Evolutionary conservation across 1,140 invertebrate genomes (phyloP).

Genomic region (Chrysopa pallens): DNA sequence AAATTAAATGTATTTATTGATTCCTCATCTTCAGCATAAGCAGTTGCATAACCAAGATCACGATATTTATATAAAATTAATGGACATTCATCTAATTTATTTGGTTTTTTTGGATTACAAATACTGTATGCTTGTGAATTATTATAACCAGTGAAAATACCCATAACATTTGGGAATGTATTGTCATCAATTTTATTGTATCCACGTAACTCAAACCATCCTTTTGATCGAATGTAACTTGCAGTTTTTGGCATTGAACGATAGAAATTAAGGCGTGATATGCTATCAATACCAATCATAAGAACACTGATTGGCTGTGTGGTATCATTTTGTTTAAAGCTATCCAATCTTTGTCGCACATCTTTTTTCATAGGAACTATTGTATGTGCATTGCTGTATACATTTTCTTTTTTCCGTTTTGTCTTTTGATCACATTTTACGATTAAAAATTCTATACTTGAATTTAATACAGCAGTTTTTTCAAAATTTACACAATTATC

Average conservation of each 20-base stretch:
- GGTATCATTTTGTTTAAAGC: conserved; percentile 1
- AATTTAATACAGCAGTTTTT: conserved; percentile 17
- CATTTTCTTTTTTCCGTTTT: conserved; percentile 11
- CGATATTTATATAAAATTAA: conserved; percentile 42
- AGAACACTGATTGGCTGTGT: conserved; percentile 36
- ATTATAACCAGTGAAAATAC: conserved; percentile 47
- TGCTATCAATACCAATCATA: conserved; percentile 63
- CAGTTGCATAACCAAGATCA: conserved; percentile 37
- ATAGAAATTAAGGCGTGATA: conserved; percentile 58
- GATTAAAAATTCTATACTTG: conserved; percentile 22
- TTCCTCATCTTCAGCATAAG: conserved; percentile 41
- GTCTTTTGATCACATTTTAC: conserved; percentile 21
- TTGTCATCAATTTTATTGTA: conserved; percentile 59
- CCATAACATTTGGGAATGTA: conserved; percentile 68
- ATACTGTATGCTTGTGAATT: conserved; percentile 22
- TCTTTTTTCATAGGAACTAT: conserved; percentile 17
- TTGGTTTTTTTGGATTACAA: conserved; percentile 28
- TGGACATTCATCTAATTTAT: conserved; percentile 33
- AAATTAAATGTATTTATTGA: conserved; percentile 43
- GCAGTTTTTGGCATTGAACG: conserved; percentile 58
- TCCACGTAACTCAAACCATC: conserved; percentile 32
- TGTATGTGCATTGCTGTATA: conserved; percentile 33
- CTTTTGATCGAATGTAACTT: conserved; percentile 31
- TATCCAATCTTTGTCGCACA: conserved; percentile 11
- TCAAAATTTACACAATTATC: conserved; percentile 24